phyloP scores from a whole-genome alignment of 2,888 invertebrate species.

The Ormyrus nitidulus region DNA sequence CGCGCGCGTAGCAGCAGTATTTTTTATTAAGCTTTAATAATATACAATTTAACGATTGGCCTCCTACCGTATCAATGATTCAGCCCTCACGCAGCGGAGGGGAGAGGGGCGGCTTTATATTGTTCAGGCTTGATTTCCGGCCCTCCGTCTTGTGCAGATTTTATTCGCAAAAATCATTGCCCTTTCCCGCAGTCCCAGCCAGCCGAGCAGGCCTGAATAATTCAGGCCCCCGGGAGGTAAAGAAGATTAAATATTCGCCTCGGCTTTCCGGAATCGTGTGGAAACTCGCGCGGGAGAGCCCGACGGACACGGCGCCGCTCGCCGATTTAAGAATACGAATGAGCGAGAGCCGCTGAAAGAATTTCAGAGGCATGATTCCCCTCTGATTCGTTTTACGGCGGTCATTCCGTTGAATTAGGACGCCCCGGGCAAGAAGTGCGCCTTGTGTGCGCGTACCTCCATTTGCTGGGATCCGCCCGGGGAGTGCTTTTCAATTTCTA shows the following conservation, averaged over 20 bases:
- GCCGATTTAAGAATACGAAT: slow-evolving; percentile 58
- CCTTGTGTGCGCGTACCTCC: background rate
- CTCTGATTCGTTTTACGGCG: slow-evolving; percentile 70
- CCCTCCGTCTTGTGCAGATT: background rate
- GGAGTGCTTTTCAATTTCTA: no score
- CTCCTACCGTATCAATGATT: slow-evolving; percentile 13
- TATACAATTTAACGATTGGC: slow-evolving; percentile 17
- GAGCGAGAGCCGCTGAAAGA: slow-evolving; percentile 61
- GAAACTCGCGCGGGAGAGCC: background rate
- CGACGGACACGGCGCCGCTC: background rate
- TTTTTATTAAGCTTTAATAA: slow-evolving; percentile 16
- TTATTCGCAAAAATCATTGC: slow-evolving; percentile 51
- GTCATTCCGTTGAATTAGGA: slow-evolving; percentile 68
- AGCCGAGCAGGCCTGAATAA: slow-evolving; percentile 27
- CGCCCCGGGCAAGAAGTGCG: slow-evolving; percentile 4
- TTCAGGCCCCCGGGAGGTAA: slow-evolving; percentile 13
- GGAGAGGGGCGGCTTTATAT: no score
- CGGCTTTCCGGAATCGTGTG: no score
- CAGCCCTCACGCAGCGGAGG: background rate
- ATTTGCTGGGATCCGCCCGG: no score
- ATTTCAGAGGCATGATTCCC: slow-evolving; percentile 67
- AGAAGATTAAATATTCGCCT: slow-evolving; percentile 18
- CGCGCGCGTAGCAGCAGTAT: background rate
- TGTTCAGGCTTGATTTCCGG: slow-evolving; percentile 7
- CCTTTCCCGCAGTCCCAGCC: slow-evolving; percentile 27